Conservation (phyloP, 2,113 vertebrate species). For the Numida meleagris region DNA sequence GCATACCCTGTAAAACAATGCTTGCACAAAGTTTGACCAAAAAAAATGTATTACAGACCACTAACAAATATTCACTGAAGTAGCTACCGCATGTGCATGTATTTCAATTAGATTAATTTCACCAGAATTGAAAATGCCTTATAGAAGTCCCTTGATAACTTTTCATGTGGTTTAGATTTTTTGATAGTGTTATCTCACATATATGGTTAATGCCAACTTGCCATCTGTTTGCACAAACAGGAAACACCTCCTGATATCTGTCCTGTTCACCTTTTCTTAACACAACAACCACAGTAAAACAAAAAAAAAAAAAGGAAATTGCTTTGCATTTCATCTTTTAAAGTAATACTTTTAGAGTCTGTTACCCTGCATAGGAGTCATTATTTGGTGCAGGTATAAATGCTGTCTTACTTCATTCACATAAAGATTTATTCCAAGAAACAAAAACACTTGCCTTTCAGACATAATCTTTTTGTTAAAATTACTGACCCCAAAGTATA, state of each 20-base stretch:
- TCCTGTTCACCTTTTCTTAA: constrained; percentile 65
- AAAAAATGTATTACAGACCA: neutral
- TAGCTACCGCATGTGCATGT: neutral
- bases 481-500: neutral
- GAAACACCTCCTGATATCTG: constrained; percentile 72
- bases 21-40: neutral
- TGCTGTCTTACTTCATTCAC: neutral
- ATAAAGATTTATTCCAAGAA: neutral
- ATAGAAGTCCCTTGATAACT: neutral
- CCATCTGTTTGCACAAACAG: constrained; percentile 76
- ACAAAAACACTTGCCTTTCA: neutral
- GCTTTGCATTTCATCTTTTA: constrained; percentile 55
- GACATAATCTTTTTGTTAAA: neutral
- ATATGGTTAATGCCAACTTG: constrained; percentile 28
- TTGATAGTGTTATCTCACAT: constrained; percentile 36
- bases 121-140: neutral
- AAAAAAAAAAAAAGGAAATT: constrained; percentile 68
- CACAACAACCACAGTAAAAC: constrained; percentile 52
- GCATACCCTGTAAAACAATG: neutral
- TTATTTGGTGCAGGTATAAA: neutral
- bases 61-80: neutral
- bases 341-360: constrained; percentile 7
- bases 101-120: neutral
- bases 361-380: neutral
- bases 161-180: constrained; percentile 44